Percentiles rank a stretch among this genome's conserved stretches.
phyloP scores from a whole-genome alignment of 1,140 invertebrate species.

The Phenacoccus solenopsis region DNA sequence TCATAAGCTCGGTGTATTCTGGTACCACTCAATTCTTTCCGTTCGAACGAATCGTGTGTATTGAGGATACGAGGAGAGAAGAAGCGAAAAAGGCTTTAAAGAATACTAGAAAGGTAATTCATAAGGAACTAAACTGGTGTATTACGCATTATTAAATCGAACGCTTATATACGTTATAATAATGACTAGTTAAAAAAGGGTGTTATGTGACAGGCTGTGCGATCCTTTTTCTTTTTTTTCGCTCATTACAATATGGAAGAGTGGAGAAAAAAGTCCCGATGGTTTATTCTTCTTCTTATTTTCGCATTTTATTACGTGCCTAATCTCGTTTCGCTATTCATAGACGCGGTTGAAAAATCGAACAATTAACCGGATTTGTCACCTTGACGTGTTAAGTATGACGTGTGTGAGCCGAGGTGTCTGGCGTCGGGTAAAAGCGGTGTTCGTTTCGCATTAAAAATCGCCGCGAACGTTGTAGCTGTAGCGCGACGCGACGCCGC shows the following conservation, averaged over 20 bases:
- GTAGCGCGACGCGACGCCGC: too few species aligned
- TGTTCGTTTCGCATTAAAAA: too few species aligned
- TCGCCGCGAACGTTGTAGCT: too few species aligned
- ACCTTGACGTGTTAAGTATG: not conserved
- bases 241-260: not conserved
- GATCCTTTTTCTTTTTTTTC: not conserved
- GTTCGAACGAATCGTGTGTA: not conserved
- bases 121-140: not conserved
- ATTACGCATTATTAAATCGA: not conserved
- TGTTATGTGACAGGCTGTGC: not conserved
- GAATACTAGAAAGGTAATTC: not conserved
- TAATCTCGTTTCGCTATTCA: not conserved
- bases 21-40: not conserved
- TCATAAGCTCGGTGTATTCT: not conserved
- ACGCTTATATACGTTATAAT: not conserved
- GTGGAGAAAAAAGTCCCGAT: not conserved
- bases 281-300: not conserved
- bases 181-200: slow-evolving; percentile 1
- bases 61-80: too few species aligned
- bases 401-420: not conserved
- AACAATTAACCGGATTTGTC: slow-evolving; percentile 1
- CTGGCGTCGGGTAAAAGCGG: too few species aligned
- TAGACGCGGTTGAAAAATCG: not conserved
- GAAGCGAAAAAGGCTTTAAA: not conserved
- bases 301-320: not conserved